These are phyloP conservation scores for Pemphigus obesinymphae DNA, from an alignment of 1,140 invertebrate genomes.

Conservation along the genomic window DNA sequence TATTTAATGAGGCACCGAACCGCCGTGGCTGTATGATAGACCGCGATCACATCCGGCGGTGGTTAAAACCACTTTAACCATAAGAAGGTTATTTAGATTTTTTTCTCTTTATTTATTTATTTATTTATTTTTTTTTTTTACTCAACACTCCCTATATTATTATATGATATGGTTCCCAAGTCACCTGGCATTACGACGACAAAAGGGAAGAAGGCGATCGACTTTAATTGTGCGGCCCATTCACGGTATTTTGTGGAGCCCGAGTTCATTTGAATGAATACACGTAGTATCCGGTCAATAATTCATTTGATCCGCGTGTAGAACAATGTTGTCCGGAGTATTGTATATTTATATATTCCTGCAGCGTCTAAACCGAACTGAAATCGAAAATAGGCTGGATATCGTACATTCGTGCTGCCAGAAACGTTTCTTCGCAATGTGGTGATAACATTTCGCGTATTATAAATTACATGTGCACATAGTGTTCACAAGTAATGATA, in stretches of 20 bases:
- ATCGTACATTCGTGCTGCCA: not conserved
- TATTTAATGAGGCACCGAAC: not conserved
- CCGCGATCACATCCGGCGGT: conserved; percentile 14
- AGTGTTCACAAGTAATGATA: not conserved
- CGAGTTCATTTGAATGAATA: not conserved
- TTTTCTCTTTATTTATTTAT: not conserved
- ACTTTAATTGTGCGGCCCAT: not conserved
- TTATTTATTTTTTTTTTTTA: too few relatives aligned
- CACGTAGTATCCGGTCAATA: conserved; percentile 1
- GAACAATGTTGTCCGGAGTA: not conserved
- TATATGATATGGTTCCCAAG: not conserved
- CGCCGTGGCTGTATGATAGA: not conserved
- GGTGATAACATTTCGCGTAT: not conserved
- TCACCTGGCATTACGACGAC: conserved; percentile 12
- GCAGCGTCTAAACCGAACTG: not conserved
- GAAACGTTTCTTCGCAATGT: not conserved
- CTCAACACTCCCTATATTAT: not conserved
- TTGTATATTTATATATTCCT: not conserved
- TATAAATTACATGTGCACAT: not conserved
- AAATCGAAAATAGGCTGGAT: not conserved
- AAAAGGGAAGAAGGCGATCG: not conserved
- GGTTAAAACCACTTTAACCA: conserved; percentile 3
- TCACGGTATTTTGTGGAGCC: not conserved
- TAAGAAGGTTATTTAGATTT: not conserved
- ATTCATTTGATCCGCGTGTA: conserved; percentile 9